A percentile compares a stretch with the other conserved stretches of the same genome.
Conservation (phyloP, 2,797 vertebrate species). For the Malurus leucopterus region DNA sequence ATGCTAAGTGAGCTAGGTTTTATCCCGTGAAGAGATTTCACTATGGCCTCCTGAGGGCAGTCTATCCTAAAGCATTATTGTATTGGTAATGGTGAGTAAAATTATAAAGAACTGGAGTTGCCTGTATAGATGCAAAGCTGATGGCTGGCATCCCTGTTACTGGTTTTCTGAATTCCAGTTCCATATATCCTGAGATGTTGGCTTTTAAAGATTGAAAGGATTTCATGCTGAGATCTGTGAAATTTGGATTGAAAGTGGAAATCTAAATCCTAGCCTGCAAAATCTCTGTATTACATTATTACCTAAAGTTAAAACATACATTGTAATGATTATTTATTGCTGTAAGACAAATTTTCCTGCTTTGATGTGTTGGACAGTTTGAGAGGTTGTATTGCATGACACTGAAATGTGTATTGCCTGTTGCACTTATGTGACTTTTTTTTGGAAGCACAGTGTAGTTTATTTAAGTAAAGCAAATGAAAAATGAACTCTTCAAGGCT, state of each 20-base stretch:
- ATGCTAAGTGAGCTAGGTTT: background rate
- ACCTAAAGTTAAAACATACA: background rate
- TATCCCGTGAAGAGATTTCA: background rate
- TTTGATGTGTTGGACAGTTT: background rate
- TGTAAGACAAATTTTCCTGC: background rate
- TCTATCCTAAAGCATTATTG: slow-evolving; percentile 8
- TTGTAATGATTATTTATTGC: background rate
- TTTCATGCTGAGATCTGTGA: background rate
- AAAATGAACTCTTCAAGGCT: background rate
- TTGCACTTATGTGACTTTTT: background rate
- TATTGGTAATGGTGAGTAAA: background rate
- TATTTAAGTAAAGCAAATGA: background rate
- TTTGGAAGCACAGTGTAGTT: background rate
- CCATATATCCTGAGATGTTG: background rate
- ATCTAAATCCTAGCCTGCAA: background rate
- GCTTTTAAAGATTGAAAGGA: background rate
- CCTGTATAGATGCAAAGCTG: background rate
- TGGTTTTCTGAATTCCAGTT: background rate
- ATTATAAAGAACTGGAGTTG: background rate
- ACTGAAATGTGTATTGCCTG: background rate
- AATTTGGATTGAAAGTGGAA: background rate
- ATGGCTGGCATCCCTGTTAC: background rate
- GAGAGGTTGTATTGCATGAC: background rate
- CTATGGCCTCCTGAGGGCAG: slow-evolving; percentile 51
- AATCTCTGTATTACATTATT: background rate